These are phyloP conservation scores for Oryzias dopingdopingensis DNA, from an alignment of 2,797 vertebrate species.

Conservation along the genomic window DNA sequence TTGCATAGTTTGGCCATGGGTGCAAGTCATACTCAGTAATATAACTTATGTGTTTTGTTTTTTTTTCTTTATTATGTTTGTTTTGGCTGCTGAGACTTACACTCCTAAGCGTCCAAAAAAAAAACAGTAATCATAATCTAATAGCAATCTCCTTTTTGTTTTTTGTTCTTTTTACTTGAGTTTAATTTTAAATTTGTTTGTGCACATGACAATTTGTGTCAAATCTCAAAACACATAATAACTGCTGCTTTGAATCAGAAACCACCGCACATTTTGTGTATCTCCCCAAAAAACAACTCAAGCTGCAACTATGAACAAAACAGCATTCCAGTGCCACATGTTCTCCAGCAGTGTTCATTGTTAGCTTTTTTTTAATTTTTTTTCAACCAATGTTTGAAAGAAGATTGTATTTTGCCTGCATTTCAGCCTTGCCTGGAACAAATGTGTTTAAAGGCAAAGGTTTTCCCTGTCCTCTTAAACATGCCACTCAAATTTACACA, in stretches of 20 bases:
- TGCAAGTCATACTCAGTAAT: too few species aligned
- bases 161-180: too few species aligned
- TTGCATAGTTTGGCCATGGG: too few species aligned
- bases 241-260: background rate
- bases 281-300: constrained; percentile 31
- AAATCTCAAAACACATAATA: background rate
- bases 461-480: constrained; percentile 40
- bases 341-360: constrained; percentile 52
- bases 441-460: constrained; percentile 31
- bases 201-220: background rate
- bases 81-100: too few species aligned
- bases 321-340: constrained; percentile 59
- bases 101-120: too few species aligned
- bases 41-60: too few species aligned
- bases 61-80: too few species aligned
- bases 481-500: constrained; percentile 26
- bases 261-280: background rate
- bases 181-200: background rate
- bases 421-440: constrained; percentile 47
- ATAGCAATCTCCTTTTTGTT: too few species aligned
- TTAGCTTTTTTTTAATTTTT: constrained; percentile 23
- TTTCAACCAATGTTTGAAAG: constrained; percentile 48
- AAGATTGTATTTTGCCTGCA: constrained; percentile 51
- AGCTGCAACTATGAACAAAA: constrained; percentile 30
- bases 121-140: too few species aligned